Base-by-base conservation (phyloP, 2,113 vertebrate species). In the Canis aureus region DNA sequence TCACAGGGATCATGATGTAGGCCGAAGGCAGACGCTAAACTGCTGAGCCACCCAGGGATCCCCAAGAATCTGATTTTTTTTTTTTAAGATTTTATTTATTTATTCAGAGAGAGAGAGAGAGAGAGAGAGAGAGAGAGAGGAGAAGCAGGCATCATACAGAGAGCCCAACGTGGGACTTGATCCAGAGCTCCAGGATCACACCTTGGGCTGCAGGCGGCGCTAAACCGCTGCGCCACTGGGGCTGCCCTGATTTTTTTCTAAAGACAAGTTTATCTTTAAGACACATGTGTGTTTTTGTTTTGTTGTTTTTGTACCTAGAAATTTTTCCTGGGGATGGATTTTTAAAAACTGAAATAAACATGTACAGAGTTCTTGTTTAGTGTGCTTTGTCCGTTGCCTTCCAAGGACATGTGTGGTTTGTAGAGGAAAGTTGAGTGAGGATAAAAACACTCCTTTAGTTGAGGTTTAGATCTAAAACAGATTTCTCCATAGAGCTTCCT, bases 381-480 rank as follows among this genome's bases (percentile, higher is more conserved):
- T 85, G 91, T 94, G 51, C 66, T 95, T 95, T 97, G 22, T 93
- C 95, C 10, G 78, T 38, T 89, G 89, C 20, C 59, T 95, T 95
- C 81, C 66, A 80, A 88, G 55, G 38, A 35, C 27, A 57, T 94
- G 51, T 88, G 51, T 95, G 67, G 15, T 91, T 84, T 95, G 62
- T 62, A 67, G 87, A 94, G 74, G 55, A 84, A 91, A 87, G 15
- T 66, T 79, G 27, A 82, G 13, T 76, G 66, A 93, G 90, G 76
- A 69, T 91, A 94, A 84, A 94, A 69, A 83, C 16, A 91, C 27
- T 78, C 9, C 16, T 57, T 84, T 73, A 32, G 49, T 59, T 94
- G 85, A 93, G 64, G 35, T 93, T 96, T 82, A 91, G 43, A 25
- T 71, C 53, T 94, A 78, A 94, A 91, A 64, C 91, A 93, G n/a